Conservation (phyloP, 1,140 invertebrate genomes). For the Copidosoma floridanum region DNA sequence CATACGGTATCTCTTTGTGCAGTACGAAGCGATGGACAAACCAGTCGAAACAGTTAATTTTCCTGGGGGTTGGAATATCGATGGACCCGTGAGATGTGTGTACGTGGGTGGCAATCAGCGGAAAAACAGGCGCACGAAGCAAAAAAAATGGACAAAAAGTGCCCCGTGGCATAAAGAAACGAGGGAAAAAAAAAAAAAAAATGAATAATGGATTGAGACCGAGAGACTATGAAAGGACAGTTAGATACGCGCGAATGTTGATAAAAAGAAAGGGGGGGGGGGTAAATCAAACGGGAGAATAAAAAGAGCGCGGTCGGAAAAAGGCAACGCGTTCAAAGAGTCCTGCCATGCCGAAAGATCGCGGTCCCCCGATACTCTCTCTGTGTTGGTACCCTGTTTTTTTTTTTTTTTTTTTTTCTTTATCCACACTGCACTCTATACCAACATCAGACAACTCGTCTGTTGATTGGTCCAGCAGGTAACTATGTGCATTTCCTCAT, state of each 20-base stretch:
- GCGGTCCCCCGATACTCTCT: conserved; percentile 2
- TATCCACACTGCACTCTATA: not conserved
- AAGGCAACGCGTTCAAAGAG: not conserved
- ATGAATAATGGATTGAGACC: conserved; percentile 10
- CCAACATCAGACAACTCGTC: too few species aligned
- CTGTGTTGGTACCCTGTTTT: not conserved
- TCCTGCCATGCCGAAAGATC: conserved; percentile 1
- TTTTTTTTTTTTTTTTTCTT: not conserved
- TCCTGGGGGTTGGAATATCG: too few species aligned
- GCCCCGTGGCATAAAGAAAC: too few species aligned
- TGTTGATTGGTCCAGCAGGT: not conserved
- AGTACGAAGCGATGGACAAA: too few species aligned
- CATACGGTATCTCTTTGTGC: too few species aligned
- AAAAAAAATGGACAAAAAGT: not conserved
- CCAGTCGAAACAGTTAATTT: too few species aligned
- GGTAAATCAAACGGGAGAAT: not conserved
- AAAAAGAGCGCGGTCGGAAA: not conserved
- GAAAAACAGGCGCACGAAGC: not conserved
- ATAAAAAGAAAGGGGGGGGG: not conserved
- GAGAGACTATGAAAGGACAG: not conserved
- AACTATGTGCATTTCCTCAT: not conserved
- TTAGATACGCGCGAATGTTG: not conserved
- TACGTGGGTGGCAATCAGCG: not conserved
- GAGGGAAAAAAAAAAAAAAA: conserved; percentile 2
- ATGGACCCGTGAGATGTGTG: too few species aligned